Percentiles rank a stretch among this genome's conserved stretches.
These are phyloP conservation scores for Monopterus albus DNA, from an alignment of 2,113 vertebrate genomes.

Conservation along the genomic window DNA sequence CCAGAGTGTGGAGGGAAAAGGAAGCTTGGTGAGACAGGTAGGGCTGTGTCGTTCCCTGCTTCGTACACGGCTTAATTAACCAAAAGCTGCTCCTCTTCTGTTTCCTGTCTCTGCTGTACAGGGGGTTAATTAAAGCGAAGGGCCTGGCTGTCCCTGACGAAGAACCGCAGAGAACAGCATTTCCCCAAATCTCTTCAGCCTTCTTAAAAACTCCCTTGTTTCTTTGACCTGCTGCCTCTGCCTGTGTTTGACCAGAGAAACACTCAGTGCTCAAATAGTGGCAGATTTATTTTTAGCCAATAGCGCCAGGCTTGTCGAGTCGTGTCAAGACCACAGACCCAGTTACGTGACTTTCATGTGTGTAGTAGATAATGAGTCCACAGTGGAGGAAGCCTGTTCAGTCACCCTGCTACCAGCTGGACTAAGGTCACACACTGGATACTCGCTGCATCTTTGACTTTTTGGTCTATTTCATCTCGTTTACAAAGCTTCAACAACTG, in stretches of 20 bases:
- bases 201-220: background rate
- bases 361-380: no score
- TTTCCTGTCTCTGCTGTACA: slow-evolving; percentile 15
- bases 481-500: no score
- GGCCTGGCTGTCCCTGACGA: background rate
- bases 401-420: no score
- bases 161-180: slow-evolving; percentile 1
- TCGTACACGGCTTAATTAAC: slow-evolving; percentile 16
- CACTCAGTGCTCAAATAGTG: background rate
- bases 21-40: background rate
- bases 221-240: slow-evolving; percentile 10
- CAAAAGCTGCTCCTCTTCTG: background rate
- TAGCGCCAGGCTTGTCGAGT: background rate
- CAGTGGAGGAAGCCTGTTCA: no score
- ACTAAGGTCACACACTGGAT: no score
- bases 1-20: background rate
- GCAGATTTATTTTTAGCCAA: slow-evolving; percentile 15
- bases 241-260: background rate
- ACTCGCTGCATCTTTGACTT: no score
- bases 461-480: no score
- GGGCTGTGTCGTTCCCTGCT: background rate
- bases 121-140: slow-evolving; percentile 35
- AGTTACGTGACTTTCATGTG: background rate
- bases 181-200: background rate
- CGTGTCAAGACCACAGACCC: background rate